Evolutionary conservation across 2,113 vertebrate species (phyloP).

Genomic region (Gallinago undulata): DNA sequence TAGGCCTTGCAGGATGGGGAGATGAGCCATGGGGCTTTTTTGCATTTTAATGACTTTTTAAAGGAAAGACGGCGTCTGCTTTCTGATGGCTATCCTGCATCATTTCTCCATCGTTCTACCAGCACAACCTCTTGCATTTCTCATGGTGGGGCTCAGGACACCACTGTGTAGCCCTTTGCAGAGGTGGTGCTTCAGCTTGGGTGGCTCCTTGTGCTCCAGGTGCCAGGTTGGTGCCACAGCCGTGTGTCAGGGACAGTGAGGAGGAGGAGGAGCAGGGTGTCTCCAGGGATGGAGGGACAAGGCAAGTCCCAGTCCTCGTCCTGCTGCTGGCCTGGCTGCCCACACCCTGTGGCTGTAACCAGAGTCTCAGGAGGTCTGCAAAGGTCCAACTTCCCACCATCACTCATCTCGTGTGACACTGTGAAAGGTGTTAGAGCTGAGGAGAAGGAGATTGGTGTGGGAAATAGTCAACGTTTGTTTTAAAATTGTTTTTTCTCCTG

Average conservation of each 20-base stretch:
- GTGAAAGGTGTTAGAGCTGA: neutral
- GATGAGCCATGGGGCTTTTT: neutral
- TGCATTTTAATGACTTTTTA: constrained; percentile 11
- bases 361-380: neutral
- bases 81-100: neutral
- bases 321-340: neutral
- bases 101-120: constrained; percentile 30
- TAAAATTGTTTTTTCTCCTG: neutral
- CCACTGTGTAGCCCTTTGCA: neutral
- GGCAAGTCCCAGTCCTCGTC: neutral
- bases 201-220: neutral
- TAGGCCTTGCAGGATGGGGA: neutral
- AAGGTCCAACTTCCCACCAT: neutral
- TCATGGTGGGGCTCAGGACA: neutral
- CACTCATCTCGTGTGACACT: neutral
- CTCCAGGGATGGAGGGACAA: neutral
- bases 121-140: neutral
- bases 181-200: neutral
- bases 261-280: neutral
- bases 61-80: neutral
- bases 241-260: neutral
- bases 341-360: accelerated
- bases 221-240: neutral
- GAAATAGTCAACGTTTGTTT: neutral
- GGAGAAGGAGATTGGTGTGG: neutral